A percentile compares a stretch with the other conserved stretches of the same genome.
These are phyloP conservation scores for Pseudococcus longispinus DNA, from an alignment of 2,888 invertebrate genomes.

Conservation along the genomic window DNA sequence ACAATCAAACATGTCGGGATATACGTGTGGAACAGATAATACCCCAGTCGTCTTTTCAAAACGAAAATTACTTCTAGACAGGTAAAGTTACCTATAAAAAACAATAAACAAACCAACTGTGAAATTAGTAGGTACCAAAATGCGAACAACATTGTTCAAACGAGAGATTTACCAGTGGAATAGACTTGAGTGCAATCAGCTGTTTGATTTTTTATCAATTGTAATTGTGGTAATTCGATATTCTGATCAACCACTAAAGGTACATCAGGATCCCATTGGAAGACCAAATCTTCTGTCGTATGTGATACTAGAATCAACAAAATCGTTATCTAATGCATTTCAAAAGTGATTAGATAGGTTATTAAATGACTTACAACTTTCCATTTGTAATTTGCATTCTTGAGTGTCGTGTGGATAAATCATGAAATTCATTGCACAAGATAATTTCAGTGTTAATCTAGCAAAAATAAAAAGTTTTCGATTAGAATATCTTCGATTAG, in stretches of 20 bases:
- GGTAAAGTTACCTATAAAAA: constrained; percentile 81
- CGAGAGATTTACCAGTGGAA: constrained; percentile 74
- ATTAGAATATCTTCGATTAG: too few relatives aligned
- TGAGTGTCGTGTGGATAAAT: constrained; percentile 95
- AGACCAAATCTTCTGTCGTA: constrained; percentile 91
- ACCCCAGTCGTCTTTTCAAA: constrained; percentile 85
- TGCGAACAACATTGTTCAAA: background rate
- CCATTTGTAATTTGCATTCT: constrained; percentile 92
- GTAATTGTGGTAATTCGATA: constrained; percentile 88
- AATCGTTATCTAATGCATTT: background rate
- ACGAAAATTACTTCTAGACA: constrained; percentile 91
- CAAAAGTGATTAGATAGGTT: background rate
- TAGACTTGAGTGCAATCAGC: constrained; percentile 92
- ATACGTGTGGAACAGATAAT: constrained; percentile 92
- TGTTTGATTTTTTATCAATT: constrained; percentile 84
- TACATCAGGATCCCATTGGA: constrained; percentile 91
- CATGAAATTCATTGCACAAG: constrained; percentile 93
- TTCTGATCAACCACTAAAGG: constrained; percentile 88
- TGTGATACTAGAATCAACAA: constrained; percentile 76
- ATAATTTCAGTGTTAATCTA: constrained; percentile 81
- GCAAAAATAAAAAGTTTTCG: background rate
- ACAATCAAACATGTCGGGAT: constrained; percentile 93
- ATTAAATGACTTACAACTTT: constrained; percentile 78
- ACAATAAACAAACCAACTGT: background rate
- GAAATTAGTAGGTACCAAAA: background rate